Percentiles rank a stretch among this genome's conserved stretches.
Evolutionary conservation across 2,113 vertebrate species (phyloP).

Genomic region (Riparia riparia): DNA sequence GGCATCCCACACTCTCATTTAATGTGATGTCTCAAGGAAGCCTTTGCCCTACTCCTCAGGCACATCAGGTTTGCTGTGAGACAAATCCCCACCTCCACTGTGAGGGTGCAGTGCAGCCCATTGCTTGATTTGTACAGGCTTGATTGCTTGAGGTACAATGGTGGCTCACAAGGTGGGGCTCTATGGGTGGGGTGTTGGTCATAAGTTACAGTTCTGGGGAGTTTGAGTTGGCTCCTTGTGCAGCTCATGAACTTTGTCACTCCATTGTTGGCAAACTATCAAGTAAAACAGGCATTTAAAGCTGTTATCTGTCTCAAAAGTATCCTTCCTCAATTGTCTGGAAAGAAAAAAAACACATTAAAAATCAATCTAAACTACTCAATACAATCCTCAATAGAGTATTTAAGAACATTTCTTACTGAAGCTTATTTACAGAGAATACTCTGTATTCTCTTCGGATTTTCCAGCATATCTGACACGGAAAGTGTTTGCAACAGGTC

Average conservation of each 20-base stretch:
- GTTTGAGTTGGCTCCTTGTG: background rate
- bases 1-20: rapidly evolving
- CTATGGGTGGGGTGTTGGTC: background rate
- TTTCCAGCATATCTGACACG: background rate
- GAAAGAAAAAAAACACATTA: background rate
- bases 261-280: background rate
- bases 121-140: too few species aligned
- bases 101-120: background rate
- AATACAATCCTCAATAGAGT: background rate
- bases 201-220: background rate
- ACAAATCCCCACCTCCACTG: background rate
- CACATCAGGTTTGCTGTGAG: background rate
- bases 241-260: background rate
- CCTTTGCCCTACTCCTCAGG: rapidly evolving
- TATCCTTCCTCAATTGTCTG: background rate
- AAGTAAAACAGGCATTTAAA: background rate
- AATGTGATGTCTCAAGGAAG: background rate
- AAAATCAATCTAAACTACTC: background rate
- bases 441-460: background rate
- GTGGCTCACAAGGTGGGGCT: background rate
- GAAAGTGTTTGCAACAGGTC: background rate
- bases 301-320: background rate
- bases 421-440: background rate
- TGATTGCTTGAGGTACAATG: background rate
- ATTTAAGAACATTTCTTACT: background rate